A percentile compares a stretch with the other conserved stretches of the same genome.
phyloP scores from a whole-genome alignment of 2,113 vertebrate genomes.

The Anarrhichthys ocellatus region DNA sequence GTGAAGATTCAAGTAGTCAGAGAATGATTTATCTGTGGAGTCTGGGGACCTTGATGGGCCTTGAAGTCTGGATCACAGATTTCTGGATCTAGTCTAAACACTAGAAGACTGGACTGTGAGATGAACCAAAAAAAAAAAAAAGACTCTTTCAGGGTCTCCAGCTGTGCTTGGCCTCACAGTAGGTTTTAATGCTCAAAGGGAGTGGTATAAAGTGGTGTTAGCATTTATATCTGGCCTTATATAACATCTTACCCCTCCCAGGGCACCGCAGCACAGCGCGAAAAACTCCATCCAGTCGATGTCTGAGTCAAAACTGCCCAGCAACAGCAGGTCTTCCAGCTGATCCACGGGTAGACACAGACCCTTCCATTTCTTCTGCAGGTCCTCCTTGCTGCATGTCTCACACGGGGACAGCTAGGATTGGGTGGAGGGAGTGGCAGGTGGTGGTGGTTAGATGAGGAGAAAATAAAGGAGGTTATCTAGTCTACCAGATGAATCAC shows the following conservation, averaged over 20 bases:
- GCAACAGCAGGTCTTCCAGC: slow-evolving; percentile 80
- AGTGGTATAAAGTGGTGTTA: slow-evolving; percentile 36
- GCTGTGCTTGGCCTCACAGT: slow-evolving; percentile 24
- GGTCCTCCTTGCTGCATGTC: slow-evolving; percentile 71
- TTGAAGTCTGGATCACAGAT: slow-evolving; percentile 24
- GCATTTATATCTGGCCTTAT: slow-evolving; percentile 42
- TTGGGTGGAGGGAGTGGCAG: not conserved
- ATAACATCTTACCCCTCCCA: slow-evolving; percentile 84
- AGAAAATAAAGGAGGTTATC: not conserved
- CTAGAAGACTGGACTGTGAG: not conserved
- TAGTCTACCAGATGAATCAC: not conserved
- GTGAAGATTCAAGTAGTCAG: slow-evolving; percentile 24
- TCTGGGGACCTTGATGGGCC: slow-evolving; percentile 8
- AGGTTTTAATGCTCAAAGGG: slow-evolving; percentile 20
- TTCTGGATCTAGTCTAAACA: slow-evolving; percentile 32
- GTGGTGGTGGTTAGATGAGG: too few relatives aligned
- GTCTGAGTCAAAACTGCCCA: slow-evolving; percentile 79
- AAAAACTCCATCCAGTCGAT: slow-evolving; percentile 91
- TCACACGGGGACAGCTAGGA: slow-evolving; percentile 76
- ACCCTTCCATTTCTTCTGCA: slow-evolving; percentile 86
- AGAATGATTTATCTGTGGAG: slow-evolving; percentile 33
- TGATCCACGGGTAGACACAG: slow-evolving; percentile 86
- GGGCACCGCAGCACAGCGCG: slow-evolving; percentile 87
- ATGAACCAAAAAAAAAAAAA: slow-evolving; percentile 16
- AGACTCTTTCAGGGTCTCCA: slow-evolving; percentile 12